Base-by-base conservation (phyloP, 2,797 vertebrate species). In the Aplochiton taeniatus region DNA sequence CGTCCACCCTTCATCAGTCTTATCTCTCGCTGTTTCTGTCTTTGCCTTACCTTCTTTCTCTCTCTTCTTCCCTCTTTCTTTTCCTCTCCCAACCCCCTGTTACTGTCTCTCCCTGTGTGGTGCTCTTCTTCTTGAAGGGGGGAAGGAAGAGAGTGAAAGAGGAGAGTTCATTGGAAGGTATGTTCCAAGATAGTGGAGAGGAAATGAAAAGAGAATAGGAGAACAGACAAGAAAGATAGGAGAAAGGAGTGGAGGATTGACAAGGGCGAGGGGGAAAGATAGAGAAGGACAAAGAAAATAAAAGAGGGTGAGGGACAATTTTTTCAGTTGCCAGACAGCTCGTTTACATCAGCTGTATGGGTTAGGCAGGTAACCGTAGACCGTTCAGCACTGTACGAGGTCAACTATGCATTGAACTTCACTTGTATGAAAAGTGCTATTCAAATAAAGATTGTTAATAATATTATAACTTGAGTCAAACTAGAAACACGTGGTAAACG, bases 231-330 rank as follows among this genome's bases (percentile, higher is more conserved):
- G 61, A 11, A 20, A 49, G 45, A 68, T 58, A 43, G 58, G 46
- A 51, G 56, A 55, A 13, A 3, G 0, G 42, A 50, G 59, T 16
- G 51, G 46, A 63, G 16, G 45, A 58, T 62, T 5, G 13, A 41
- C 49, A 9, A 18, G 52, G 43, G 14, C 44, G 18, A n/a, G 42
- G 47, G 65, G 19, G 54, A 52, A 42, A 11, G 41, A 42, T 18
- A 61, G n/a, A 11, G n/a, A 18, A 61, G 13, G 41, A 11, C n/a
- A 17, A 60, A 48, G 43, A 17, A 47, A 58, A 31, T 11, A 20
- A 61, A 48, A 52, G 46, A 66, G 65, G 55, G 14, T 20, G 49
- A 9, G 9, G 50, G 14, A 52, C 11, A 60, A n/a, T n/a, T n/a
- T n/a, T n/a, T n/a, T n/a, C n/a, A n/a, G n/a, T n/a, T n/a, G n/a